Base-by-base conservation (phyloP, 2,797 vertebrate genomes). In the Distichodus sexfasciatus region DNA sequence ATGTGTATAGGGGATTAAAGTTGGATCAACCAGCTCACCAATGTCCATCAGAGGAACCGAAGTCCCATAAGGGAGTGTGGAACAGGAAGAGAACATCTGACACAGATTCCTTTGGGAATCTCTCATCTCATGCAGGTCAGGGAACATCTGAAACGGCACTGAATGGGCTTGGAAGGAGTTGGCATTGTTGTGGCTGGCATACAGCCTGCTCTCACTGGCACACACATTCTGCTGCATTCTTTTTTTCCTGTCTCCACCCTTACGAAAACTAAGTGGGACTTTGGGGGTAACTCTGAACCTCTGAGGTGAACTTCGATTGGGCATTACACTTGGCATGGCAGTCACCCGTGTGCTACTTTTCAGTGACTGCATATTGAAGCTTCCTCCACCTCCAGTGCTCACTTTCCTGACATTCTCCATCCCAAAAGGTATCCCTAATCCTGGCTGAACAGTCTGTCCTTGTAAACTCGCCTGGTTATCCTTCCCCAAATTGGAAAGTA, bases 321-420 rank as follows among this genome's bases (percentile, higher is more conserved):
- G 58, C 80, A 60, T 93, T 92, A 72, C 83, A 10, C 15, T 46
- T 87, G 66, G 67, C 86, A 75, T n/a, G n/a, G 31, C 87, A 81
- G 65, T 68, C 75, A 72, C 86, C 61, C 86, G 85, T 81, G 89
- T 88, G 55, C 88, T 71, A 78, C 81, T 93, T 78, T 92, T 94
- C 60, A 93, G 91, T 54, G 79, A 87, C 68, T 92, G 85, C 24
- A 88, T 79, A 36, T 92, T 87, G 9, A 87, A 79, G 40, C 89
- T 48, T 47, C 41, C 23, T 54, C 50, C 35, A n/a, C 75, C 80
- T 58, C 80, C 82, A 74, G 90, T 85, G 69, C 89, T 90, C 57
- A 68, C 83, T 54, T 86, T 92, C 51, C 78, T 82, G 3, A 89
- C 77, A 35, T 81, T 79, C 69, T 92, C 89, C 66, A 90, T 17